Base-by-base conservation (phyloP, 1,140 invertebrate genomes). In the Leptonema lineaticorne region DNA sequence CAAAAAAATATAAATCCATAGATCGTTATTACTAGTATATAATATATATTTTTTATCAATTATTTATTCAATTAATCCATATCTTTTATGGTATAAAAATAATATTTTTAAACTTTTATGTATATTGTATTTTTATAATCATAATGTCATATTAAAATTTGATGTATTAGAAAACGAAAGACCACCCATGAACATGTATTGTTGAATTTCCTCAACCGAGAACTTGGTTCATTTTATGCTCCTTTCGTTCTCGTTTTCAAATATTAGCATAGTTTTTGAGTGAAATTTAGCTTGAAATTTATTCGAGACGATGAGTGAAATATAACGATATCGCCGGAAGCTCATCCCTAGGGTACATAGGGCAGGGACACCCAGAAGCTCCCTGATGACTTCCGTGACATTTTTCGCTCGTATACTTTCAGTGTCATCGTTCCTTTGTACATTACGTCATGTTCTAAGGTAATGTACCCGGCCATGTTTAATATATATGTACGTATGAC, bases 321-420 rank as follows among this genome's bases (percentile, higher is more conserved):
- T 65, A 68, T 68, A 71, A 68, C 60, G 66, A 69, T 56, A 72
- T 8, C 22, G 20, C 18, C 68, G 65, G 29, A 67, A 57, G 67
- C 63, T 69, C 69, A 56, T 58, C 46, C 64, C 18, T 20, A 48
- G 22, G 53, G 41, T 14, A 27, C 24, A 27, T 33, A 33, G 56
- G 57, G 24, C 30, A 33, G 56, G 67, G 27, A 29, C 27, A 20
- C 26, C 41, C 37, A 9, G 37, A 28, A 20, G 24, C 27, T 24
- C 63, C 67, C 70, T 69, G 70, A 72, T 72, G 70, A 72, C 70
- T 69, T 72, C 70, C 70, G 70, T 72, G 70, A 72, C 70, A 69
- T 72, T 71, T 71, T 30, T 65, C 41, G 27, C 29, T 66, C 48
- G 67, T 63, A 71, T 67, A 71, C 70, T 71, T 71, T 71, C 62